phyloP scores from a whole-genome alignment of 2,113 vertebrate genomes.

The Malaclemys terrapin region DNA sequence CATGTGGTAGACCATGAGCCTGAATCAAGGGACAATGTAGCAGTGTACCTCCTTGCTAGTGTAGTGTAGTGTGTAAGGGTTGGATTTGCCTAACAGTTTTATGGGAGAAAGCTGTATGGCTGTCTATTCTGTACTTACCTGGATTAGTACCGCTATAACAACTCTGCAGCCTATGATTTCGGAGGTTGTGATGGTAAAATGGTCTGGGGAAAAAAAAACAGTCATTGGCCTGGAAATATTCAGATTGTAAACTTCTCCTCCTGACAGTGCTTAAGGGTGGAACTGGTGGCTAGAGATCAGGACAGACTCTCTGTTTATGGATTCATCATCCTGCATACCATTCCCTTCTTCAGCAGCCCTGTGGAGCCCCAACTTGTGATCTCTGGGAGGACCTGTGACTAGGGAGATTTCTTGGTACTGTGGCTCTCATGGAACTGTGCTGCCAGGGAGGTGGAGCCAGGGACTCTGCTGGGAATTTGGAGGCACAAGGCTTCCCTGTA shows the following conservation, averaged over 20 bases:
- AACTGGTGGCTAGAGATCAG: not conserved
- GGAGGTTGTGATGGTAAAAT: not conserved
- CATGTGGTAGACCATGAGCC: constrained; percentile 37
- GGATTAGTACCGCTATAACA: not conserved
- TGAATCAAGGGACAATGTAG: constrained; percentile 38
- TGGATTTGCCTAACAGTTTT: not conserved
- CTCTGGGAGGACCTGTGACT: not conserved
- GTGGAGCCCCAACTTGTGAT: not conserved
- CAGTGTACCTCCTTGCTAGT: constrained; percentile 14
- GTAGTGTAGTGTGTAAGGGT: not conserved
- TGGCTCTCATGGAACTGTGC: not conserved
- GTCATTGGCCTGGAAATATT: not conserved
- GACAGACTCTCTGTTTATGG: not conserved
- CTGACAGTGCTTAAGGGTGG: not conserved
- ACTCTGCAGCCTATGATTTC: not conserved
- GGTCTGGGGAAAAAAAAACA: not conserved
- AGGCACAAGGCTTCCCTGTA: not conserved
- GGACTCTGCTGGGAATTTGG: not conserved
- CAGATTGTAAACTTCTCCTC: not conserved
- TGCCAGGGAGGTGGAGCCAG: not conserved
- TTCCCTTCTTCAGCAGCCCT: not conserved
- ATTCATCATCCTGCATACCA: not conserved
- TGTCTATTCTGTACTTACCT: not conserved
- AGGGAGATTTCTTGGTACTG: not conserved
- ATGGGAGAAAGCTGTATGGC: not conserved